Base-by-base conservation (phyloP, 35 echinoderm and acorn worm species). In the Diadema setosum region DNA sequence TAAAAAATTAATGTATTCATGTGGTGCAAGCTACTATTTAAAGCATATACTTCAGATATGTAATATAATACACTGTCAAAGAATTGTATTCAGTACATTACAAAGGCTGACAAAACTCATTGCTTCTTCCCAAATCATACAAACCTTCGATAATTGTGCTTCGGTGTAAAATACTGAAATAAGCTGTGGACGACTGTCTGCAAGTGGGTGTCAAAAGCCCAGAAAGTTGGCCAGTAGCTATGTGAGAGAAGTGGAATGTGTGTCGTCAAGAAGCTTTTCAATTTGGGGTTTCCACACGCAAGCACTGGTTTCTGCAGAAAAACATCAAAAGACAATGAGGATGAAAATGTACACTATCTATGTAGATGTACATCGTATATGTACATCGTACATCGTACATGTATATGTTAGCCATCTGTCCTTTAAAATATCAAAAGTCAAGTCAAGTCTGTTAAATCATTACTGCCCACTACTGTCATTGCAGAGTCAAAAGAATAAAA, bases 201-300 rank as follows among this genome's bases (percentile, higher is more conserved):
- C 32, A 87, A 9, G 9, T 65, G 55, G 12, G 52, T 40, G 34
- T 41, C 80, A 84, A 93, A 89, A 52, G 85, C 83, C 85, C 86
- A 88, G 18, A 93, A 56, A 3, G 85, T 82, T 57, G 85, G 91
- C 59, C 85, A 74, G 48, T 82, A 93, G 39, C 37, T 42, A 34
- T 89, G 39, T 23, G 44, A 25, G n/a, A 89, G 50, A 23, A 80
- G 45, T 5, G 85, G 91, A 29, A 82, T 33, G 37, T 88, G 86
- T 46, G 18, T 88, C 32, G 24, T 6, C 17, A 88, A 24, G 63
- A 93, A 88, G 18, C 70, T 64, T 33, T 81, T 23, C 26, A 91
- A 76, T 17, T 84, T 58, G 2, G 61, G 15, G 46, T 91, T 40
- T 18, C 57, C 59, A 86, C 90, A 85, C 15, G 83, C 48, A 18